Evolutionary conservation across 2,888 invertebrate species (phyloP).

Genomic region (Choristoneura rosaceana): DNA sequence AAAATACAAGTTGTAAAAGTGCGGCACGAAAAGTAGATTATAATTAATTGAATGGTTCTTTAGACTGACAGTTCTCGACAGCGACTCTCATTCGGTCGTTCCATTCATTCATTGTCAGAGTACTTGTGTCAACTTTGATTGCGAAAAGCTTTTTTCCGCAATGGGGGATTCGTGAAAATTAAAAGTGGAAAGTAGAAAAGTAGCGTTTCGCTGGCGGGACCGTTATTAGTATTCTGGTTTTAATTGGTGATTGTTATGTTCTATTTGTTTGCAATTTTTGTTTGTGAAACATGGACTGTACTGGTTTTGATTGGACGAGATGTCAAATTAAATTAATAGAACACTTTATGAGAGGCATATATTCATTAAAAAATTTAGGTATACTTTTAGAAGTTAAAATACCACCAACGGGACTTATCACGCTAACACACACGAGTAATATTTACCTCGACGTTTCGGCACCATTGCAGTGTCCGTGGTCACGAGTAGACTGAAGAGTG

Average conservation of each 20-base stretch:
- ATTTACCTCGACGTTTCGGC: too few species aligned
- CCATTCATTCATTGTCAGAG: constrained; percentile 15
- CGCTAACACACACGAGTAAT: too few species aligned
- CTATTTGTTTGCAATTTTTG: neutral
- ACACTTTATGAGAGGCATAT: too few species aligned
- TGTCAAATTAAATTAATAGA: too few species aligned
- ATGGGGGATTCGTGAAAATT: neutral
- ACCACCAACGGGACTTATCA: too few species aligned
- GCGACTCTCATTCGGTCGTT: constrained; percentile 2
- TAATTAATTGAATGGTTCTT: constrained; percentile 13
- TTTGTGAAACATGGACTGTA: too few species aligned
- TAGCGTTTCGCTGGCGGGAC: neutral
- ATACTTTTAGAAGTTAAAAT: too few species aligned
- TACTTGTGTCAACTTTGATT: constrained; percentile 8
- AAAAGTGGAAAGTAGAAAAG: neutral
- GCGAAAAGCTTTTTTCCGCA: neutral
- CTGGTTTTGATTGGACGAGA: too few species aligned
- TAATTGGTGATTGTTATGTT: neutral
- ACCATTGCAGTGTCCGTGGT: too few species aligned
- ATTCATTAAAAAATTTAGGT: too few species aligned
- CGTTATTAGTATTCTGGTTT: neutral
- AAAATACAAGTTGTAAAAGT: neutral
- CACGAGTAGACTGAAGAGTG: too few species aligned
- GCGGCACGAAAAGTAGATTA: neutral
- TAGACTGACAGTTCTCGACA: neutral